These are phyloP conservation scores for Hiodon tergisus DNA, from an alignment of 2,113 vertebrate species.

Conservation along the genomic window DNA sequence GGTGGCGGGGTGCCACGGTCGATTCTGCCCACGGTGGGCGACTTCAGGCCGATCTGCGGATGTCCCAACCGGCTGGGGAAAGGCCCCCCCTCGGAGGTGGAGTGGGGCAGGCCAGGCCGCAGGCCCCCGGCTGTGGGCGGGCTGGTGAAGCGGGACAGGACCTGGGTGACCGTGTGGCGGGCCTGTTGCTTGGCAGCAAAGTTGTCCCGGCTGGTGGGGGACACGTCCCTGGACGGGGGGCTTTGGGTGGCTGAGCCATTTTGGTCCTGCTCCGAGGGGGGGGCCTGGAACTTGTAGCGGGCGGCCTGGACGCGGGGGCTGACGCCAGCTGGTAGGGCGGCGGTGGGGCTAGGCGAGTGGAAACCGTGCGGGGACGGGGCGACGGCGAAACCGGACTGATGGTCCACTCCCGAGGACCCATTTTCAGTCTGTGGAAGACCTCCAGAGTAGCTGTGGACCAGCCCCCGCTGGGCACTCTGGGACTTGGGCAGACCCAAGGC, in stretches of 20 bases:
- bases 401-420: slow-evolving; percentile 62
- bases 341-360: slow-evolving; percentile 62
- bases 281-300: slow-evolving; percentile 87
- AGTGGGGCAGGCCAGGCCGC: slow-evolving; percentile 57
- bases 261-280: slow-evolving; percentile 86
- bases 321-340: slow-evolving; percentile 61
- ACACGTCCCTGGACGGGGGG: slow-evolving; percentile 83
- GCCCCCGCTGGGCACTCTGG: slow-evolving; percentile 60
- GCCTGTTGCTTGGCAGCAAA: slow-evolving; percentile 89
- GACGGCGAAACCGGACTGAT: slow-evolving; percentile 45
- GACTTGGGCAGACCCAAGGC: slow-evolving; percentile 71
- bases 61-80: slow-evolving; percentile 65
- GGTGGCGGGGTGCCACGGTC: slow-evolving; percentile 96
- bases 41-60: slow-evolving; percentile 74
- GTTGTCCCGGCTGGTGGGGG: slow-evolving; percentile 89
- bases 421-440: slow-evolving; percentile 74
- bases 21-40: slow-evolving; percentile 78
- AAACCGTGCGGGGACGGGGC: slow-evolving; percentile 53
- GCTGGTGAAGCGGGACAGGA: slow-evolving; percentile 88
- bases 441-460: slow-evolving; percentile 69
- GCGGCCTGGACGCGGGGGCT: slow-evolving; percentile 90
- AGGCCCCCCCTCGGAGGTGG: slow-evolving; percentile 63
- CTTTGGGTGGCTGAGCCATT: slow-evolving; percentile 86
- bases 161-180: slow-evolving; percentile 93
- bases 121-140: slow-evolving; percentile 64